Evolutionary conservation across 2,113 vertebrate genomes (phyloP), one percentile per base, ranked within the genome.

Genomic region (Motacilla alba): DNA sequence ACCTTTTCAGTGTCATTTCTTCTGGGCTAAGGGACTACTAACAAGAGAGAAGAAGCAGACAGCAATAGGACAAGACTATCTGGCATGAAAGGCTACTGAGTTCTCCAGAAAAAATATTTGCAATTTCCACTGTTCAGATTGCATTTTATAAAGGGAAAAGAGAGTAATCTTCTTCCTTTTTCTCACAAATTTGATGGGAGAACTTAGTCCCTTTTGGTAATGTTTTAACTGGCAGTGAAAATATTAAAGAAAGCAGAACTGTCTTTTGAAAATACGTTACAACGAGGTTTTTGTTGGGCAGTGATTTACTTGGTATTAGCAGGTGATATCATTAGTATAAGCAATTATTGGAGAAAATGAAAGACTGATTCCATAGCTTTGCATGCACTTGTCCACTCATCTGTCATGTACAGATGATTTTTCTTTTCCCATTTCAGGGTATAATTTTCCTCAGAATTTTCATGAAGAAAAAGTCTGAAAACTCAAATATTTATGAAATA

Each of bases 1-100:
- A 97, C 95, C 96, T 97, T 94, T 95, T 95, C 83, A 95, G 80
- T 94, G 46, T 75, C 68, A 56, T 96, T 96, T 90, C 49, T 86
- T 92, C 37, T 87, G 88, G 83, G 86, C 69, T 92, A 46, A 78
- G 80, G 66, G 73, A 88, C 76, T 78, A 37, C 49, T 82, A 73
- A 88, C 30, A 88, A 44, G 15, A 74, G 35, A 78, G 69, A 33
- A 89, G 52, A 64, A 74, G 28, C 85, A 94, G 49, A 31, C 13
- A 43, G 56, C 28, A 72, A 17, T 19, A 95, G 63, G 46, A 85
- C 28, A 63, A 77, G 64, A 30, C 23, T 78, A 5, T 28, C 24
- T 26, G 11, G 7, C 22, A 46, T 39, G 55, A 89, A 87, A 82
- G 62, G n/a, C n/a, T 66, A 41, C 44, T 47, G 41, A 88, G 30